Evolutionary conservation across 37 sponge, comb jelly and placozoan genomes (phyloP).

Genomic region (Halisarca cf. caerulea): DNA sequence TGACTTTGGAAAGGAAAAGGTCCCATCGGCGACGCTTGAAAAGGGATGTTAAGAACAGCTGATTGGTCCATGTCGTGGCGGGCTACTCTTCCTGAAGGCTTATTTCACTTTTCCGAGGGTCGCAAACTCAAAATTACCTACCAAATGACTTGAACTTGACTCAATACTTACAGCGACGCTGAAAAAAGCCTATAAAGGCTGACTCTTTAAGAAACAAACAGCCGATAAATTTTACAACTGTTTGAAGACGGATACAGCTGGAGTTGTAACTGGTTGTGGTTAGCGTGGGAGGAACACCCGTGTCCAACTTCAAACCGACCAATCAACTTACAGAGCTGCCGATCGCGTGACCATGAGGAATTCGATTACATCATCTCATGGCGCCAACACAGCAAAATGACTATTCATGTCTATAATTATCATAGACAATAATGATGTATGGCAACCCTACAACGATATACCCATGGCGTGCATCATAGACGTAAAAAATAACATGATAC

Average conservation of each 20-base stretch:
- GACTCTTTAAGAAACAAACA: background rate
- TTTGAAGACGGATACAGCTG: slow-evolving; percentile 2
- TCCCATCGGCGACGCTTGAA: slow-evolving; percentile 9
- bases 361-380: slow-evolving; percentile 18
- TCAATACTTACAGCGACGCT: background rate
- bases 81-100: background rate
- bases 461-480: too few relatives aligned
- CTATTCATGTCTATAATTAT: slow-evolving; percentile 8
- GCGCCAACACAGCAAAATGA: slow-evolving; percentile 10
- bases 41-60: slow-evolving; percentile 30
- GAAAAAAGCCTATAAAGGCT: background rate
- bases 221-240: background rate
- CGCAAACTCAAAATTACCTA: background rate
- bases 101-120: background rate
- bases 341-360: slow-evolving; percentile 13
- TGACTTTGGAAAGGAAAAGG: slow-evolving; percentile 22
- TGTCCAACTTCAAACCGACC: slow-evolving; percentile 6
- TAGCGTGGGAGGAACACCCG: slow-evolving; percentile 22
- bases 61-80: slow-evolving; percentile 18
- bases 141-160: background rate
- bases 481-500: too few relatives aligned
- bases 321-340: slow-evolving; percentile 14
- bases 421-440: too few relatives aligned
- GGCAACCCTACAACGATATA: too few relatives aligned
- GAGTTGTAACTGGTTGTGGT: slow-evolving; percentile 25